These are phyloP conservation scores for Myanophis thanlyinensis DNA, from an alignment of 2,113 vertebrate species.

Conservation along the genomic window DNA sequence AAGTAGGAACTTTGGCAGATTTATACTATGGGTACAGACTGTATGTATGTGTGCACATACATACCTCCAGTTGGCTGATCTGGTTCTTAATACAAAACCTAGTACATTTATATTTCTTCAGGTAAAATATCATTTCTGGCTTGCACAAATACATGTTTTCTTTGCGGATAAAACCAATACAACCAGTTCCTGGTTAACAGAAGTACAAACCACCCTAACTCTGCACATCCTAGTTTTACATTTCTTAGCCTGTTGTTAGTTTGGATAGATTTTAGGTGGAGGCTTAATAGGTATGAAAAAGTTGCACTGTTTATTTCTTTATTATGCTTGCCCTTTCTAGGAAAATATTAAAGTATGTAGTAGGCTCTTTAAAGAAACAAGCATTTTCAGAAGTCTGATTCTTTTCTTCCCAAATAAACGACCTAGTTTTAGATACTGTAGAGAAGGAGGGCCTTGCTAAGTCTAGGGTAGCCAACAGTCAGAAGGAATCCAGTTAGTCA, in stretches of 20 bases:
- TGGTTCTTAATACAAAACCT: background rate
- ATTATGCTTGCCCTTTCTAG: background rate
- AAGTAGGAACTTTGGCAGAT: background rate
- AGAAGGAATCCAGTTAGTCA: background rate
- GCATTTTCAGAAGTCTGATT: background rate
- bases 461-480: background rate
- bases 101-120: background rate
- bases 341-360: background rate
- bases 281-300: background rate
- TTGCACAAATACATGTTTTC: background rate
- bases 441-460: background rate
- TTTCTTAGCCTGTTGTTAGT: background rate
- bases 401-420: background rate
- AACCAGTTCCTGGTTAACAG: background rate
- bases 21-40: background rate
- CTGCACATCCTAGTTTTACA: background rate
- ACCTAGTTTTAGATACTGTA: background rate
- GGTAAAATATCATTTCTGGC: background rate
- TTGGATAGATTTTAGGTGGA: background rate
- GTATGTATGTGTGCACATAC: background rate
- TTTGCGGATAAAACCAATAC: background rate
- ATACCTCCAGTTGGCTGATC: background rate
- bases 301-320: background rate
- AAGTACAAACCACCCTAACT: background rate
- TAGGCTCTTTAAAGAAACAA: background rate